These are phyloP conservation scores for Steinernema scapterisci DNA, from an alignment of 2,888 invertebrate species.

Conservation along the genomic window DNA sequence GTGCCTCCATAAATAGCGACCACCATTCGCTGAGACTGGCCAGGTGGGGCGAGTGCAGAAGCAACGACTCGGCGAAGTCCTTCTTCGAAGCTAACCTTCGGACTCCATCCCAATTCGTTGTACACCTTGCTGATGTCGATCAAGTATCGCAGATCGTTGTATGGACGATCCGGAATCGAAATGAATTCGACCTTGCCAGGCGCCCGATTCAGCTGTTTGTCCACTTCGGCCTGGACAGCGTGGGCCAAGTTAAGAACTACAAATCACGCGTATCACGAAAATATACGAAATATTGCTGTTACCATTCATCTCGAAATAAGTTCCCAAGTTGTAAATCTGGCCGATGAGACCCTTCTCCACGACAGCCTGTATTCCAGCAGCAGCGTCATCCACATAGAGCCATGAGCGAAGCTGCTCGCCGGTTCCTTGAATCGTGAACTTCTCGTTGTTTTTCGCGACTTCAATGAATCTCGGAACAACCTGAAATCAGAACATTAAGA, in stretches of 20 bases:
- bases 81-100: slow-evolving; percentile 58
- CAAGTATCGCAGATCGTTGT: slow-evolving; percentile 65
- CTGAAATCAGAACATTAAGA: slow-evolving; percentile 34
- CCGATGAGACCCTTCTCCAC: slow-evolving; percentile 56
- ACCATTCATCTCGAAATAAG: slow-evolving; percentile 65
- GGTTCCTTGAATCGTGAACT: slow-evolving; percentile 64
- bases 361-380: slow-evolving; percentile 59
- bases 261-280: slow-evolving; percentile 33
- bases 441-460: slow-evolving; percentile 56
- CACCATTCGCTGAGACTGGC: slow-evolving; percentile 50
- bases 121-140: slow-evolving; percentile 63
- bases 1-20: slow-evolving; percentile 63
- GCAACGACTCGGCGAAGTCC: slow-evolving; percentile 60
- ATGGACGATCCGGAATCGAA: slow-evolving; percentile 64
- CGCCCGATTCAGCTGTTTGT: slow-evolving; percentile 53
- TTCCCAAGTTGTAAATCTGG: slow-evolving; percentile 65
- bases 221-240: slow-evolving; percentile 61
- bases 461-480: slow-evolving; percentile 65
- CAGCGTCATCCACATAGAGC: slow-evolving; percentile 66
- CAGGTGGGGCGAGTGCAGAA: slow-evolving; percentile 48
- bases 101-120: slow-evolving; percentile 59
- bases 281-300: no score
- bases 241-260: slow-evolving; percentile 61
- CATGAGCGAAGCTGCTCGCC: slow-evolving; percentile 64
- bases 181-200: slow-evolving; percentile 49